A percentile compares a stretch with the other conserved stretches of the same genome.
These are phyloP conservation scores for Chitala chitala DNA, from an alignment of 2,113 vertebrate genomes.

Conservation along the genomic window DNA sequence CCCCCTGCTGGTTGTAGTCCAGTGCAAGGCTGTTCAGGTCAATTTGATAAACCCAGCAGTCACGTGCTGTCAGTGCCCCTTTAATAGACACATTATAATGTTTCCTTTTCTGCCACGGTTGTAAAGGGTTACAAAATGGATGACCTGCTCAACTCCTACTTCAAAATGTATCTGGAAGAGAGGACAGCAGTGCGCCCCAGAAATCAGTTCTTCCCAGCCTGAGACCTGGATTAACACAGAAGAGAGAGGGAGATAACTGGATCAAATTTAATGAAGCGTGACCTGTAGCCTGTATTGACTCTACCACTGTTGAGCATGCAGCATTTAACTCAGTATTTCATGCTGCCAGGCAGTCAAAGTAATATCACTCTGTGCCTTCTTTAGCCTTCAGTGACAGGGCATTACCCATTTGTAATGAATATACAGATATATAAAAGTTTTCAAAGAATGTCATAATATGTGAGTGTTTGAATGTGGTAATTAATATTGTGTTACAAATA, in stretches of 20 bases:
- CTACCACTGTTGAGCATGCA: not conserved
- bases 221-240: conserved; percentile 5
- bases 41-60: not conserved
- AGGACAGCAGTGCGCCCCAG: conserved; percentile 51
- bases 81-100: not conserved
- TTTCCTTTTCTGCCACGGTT: conserved; percentile 26
- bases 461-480: too few relatives aligned
- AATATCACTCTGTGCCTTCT: too few relatives aligned
- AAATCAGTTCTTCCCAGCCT: conserved; percentile 37
- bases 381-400: too few relatives aligned
- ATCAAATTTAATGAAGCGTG: not conserved
- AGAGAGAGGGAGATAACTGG: not conserved
- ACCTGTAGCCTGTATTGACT: not conserved
- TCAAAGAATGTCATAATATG: too few relatives aligned
- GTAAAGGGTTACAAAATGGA: conserved; percentile 82
- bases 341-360: not conserved
- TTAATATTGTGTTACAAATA: too few relatives aligned
- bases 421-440: too few relatives aligned
- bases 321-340: not conserved
- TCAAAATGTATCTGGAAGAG: conserved; percentile 65
- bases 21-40: too few relatives aligned
- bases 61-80: not conserved
- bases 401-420: too few relatives aligned
- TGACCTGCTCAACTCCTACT: conserved; percentile 79
- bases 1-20: too few relatives aligned